These are phyloP conservation scores for Heptranchias perlo DNA, from an alignment of 2,113 vertebrate species.

Conservation along the genomic window DNA sequence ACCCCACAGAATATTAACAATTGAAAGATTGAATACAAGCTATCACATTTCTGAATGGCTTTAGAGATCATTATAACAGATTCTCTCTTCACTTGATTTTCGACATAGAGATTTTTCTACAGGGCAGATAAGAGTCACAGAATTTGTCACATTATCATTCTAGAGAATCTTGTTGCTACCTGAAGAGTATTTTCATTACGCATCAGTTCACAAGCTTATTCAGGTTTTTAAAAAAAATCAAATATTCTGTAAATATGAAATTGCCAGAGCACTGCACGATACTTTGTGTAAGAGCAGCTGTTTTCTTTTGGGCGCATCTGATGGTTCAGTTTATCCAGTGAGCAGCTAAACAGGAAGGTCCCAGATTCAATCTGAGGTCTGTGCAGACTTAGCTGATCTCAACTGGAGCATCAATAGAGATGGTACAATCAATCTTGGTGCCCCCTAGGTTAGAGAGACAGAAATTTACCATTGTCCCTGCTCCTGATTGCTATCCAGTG, in stretches of 20 bases:
- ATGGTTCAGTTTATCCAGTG: not conserved
- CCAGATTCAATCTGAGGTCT: not conserved
- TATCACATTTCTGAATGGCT: not conserved
- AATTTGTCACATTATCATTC: not conserved
- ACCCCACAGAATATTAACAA: not conserved
- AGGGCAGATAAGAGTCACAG: not conserved
- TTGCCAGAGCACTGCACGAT: not conserved
- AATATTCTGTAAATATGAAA: not conserved
- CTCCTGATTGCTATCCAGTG: not conserved
- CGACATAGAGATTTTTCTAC: not conserved
- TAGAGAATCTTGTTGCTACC: not conserved
- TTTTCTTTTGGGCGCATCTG: not conserved
- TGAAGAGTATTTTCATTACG: not conserved
- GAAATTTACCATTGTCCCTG: not conserved
- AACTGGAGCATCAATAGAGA: not conserved
- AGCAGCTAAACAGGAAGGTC: not conserved
- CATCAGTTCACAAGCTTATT: not conserved
- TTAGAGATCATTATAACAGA: not conserved
- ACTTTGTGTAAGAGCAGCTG: not conserved
- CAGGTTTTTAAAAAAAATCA: too few relatives aligned
- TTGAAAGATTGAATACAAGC: not conserved
- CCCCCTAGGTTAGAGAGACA: not conserved
- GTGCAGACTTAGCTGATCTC: not conserved
- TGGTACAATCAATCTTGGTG: not conserved
- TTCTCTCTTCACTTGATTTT: not conserved